Evolutionary conservation across 2,113 vertebrate genomes (phyloP).

Genomic region (Gasterosteus nipponicus): DNA sequence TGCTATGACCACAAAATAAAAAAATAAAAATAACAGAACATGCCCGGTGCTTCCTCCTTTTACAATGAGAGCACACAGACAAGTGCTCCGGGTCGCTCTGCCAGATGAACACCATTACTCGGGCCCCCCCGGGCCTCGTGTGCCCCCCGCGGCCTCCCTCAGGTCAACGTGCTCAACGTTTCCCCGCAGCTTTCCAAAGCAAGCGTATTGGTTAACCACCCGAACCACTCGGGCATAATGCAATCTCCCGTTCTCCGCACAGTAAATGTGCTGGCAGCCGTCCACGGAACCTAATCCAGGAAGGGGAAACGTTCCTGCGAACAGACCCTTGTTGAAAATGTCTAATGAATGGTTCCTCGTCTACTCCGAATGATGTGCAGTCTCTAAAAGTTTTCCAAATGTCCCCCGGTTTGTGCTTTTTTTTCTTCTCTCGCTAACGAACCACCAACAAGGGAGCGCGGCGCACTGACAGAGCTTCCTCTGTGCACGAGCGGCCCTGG

Average conservation of each 20-base stretch:
- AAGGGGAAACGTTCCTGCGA: slow-evolving; percentile 73
- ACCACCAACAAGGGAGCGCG: slow-evolving; percentile 46
- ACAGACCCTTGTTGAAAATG: slow-evolving; percentile 69
- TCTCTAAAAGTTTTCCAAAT: slow-evolving; percentile 49
- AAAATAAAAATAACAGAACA: slow-evolving; percentile 22
- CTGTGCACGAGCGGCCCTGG: slow-evolving; percentile 68
- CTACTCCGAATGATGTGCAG: slow-evolving; percentile 54
- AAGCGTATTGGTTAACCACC: slow-evolving; percentile 76
- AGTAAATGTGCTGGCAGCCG: slow-evolving; percentile 68
- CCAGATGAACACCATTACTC: slow-evolving; percentile 58
- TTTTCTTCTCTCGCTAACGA: slow-evolving; percentile 53
- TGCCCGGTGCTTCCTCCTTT: slow-evolving; percentile 29
- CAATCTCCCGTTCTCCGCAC: slow-evolving; percentile 74
- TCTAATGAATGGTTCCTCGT: slow-evolving; percentile 71
- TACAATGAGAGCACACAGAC: slow-evolving; percentile 47
- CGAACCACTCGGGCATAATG: slow-evolving; percentile 74
- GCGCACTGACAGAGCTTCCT: slow-evolving; percentile 56
- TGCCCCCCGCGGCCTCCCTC: slow-evolving; percentile 70
- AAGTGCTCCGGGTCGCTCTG: slow-evolving; percentile 55
- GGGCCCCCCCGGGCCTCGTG: slow-evolving; percentile 41
- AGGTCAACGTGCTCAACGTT: slow-evolving; percentile 68
- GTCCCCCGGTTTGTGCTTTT: slow-evolving; percentile 43
- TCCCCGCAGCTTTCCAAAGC: slow-evolving; percentile 69
- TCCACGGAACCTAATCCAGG: slow-evolving; percentile 72
- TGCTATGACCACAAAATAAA: slow-evolving; percentile 25